Percentiles rank a stretch among this genome's conserved stretches.
These are phyloP conservation scores for Candidula unifasciata DNA, from an alignment of 2,888 invertebrate species.

Conservation along the genomic window DNA sequence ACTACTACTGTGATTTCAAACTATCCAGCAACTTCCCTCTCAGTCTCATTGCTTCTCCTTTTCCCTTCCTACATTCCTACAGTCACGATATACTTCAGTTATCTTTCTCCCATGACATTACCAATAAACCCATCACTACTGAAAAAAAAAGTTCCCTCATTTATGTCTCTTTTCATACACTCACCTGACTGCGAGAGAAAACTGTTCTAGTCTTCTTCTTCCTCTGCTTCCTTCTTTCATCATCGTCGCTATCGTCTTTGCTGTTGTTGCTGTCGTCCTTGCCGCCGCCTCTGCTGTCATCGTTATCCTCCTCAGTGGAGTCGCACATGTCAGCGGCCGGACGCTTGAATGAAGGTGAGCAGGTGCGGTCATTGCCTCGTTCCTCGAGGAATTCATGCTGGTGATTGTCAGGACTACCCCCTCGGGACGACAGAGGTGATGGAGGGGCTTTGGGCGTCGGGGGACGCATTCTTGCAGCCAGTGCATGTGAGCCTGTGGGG, in stretches of 20 bases:
- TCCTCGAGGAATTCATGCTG: conserved; percentile 45
- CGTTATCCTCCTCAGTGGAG: conserved; percentile 51
- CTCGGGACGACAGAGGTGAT: conserved; percentile 53
- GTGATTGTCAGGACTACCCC: conserved; percentile 50
- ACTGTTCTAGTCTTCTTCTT: conserved; percentile 79
- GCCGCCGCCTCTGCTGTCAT: conserved; percentile 46
- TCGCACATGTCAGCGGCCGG: conserved; percentile 46
- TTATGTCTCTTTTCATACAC: neutral
- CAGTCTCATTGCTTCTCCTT: neutral
- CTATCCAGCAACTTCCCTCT: too few species aligned
- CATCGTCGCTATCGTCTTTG: conserved; percentile 60
- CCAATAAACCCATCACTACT: too few species aligned
- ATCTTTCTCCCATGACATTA: too few species aligned
- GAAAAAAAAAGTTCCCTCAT: neutral
- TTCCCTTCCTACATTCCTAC: neutral
- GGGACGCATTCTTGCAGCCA: conserved; percentile 50
- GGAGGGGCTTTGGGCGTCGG: conserved; percentile 54
- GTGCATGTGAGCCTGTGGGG: conserved; percentile 35
- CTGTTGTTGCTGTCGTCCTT: conserved; percentile 52
- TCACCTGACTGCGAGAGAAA: conserved; percentile 75
- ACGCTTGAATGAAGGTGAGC: conserved; percentile 43
- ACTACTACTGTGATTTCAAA: too few species aligned
- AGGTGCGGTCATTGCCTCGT: conserved; percentile 36
- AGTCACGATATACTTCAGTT: too few species aligned
- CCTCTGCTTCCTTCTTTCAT: conserved; percentile 70